These are phyloP conservation scores for Caenorhabditis sp. DNA, from an alignment of 2,888 invertebrate genomes.

Conservation along the genomic window DNA sequence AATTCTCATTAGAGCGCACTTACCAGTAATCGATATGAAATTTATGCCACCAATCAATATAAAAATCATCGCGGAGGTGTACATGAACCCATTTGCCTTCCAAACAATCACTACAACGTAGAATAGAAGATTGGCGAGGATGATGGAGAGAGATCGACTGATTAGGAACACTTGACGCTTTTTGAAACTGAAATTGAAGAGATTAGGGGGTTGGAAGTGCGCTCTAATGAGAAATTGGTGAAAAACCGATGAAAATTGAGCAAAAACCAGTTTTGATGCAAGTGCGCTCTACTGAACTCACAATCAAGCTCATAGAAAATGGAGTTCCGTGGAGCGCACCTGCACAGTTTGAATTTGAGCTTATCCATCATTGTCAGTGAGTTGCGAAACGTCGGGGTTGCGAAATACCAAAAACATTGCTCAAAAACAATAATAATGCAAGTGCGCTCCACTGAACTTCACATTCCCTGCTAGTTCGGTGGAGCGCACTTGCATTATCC, in stretches of 20 bases:
- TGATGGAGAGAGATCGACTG: slow-evolving; percentile 74
- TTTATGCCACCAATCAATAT: slow-evolving; percentile 75
- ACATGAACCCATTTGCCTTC: slow-evolving; percentile 77
- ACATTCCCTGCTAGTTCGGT: too few relatives aligned
- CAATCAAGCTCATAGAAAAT: too few relatives aligned
- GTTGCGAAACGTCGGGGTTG: too few relatives aligned
- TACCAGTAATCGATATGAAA: slow-evolving; percentile 76
- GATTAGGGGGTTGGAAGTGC: too few relatives aligned
- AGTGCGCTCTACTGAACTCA: neutral
- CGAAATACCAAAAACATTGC: too few relatives aligned
- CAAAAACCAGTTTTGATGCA: neutral
- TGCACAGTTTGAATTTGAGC: neutral
- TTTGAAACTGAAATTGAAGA: slow-evolving; percentile 69
- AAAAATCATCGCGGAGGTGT: slow-evolving; percentile 78
- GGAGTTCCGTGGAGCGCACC: slow-evolving; percentile 7
- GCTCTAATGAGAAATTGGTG: slow-evolving; percentile 34
- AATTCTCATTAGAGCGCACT: slow-evolving; percentile 3
- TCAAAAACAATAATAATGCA: too few relatives aligned
- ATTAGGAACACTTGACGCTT: slow-evolving; percentile 78
- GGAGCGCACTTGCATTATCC: too few relatives aligned
- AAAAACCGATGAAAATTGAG: too few relatives aligned
- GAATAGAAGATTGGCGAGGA: slow-evolving; percentile 76
- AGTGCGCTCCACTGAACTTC: too few relatives aligned
- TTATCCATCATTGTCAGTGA: too few relatives aligned
- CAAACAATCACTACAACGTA: slow-evolving; percentile 79